phyloP scores from a whole-genome alignment of 2,888 invertebrate species.

The Meghimatium bilineatum region DNA sequence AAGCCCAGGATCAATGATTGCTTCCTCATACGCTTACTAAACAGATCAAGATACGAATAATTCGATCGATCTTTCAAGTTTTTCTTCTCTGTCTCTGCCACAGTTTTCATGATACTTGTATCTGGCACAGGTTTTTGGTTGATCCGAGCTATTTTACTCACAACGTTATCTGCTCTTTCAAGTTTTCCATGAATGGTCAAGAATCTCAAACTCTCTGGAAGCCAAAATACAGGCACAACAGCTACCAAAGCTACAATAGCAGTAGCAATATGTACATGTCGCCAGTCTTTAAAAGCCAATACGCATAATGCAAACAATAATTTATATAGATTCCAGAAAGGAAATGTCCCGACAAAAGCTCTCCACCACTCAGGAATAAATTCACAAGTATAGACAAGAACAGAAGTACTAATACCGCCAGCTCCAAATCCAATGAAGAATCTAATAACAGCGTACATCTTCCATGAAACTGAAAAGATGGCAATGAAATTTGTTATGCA shows the following conservation, averaged over 20 bases:
- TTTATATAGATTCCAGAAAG: slow-evolving; percentile 49
- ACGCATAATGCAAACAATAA: slow-evolving; percentile 37
- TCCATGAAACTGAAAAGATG: slow-evolving; percentile 60
- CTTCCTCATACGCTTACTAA: not conserved
- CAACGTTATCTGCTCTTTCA: slow-evolving; percentile 47
- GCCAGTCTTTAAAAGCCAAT: slow-evolving; percentile 47
- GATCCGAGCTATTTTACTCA: slow-evolving; percentile 51
- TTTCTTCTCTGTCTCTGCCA: too few species aligned
- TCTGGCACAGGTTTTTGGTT: too few species aligned
- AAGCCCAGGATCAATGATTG: not conserved
- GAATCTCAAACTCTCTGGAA: slow-evolving; percentile 58
- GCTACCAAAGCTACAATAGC: slow-evolving; percentile 19
- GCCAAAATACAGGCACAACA: slow-evolving; percentile 43
- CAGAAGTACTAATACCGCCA: slow-evolving; percentile 44
- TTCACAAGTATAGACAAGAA: slow-evolving; percentile 45
- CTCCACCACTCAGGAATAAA: slow-evolving; percentile 50
- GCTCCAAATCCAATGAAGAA: slow-evolving; percentile 53
- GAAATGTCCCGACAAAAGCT: slow-evolving; percentile 42
- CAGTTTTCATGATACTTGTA: too few species aligned
- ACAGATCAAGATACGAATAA: too few species aligned
- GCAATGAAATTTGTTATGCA: slow-evolving; percentile 53
- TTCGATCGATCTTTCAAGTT: too few species aligned
- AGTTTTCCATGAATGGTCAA: slow-evolving; percentile 53
- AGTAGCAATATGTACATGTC: slow-evolving; percentile 48
- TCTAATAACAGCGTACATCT: slow-evolving; percentile 60